Evolutionary conservation across 2,888 invertebrate genomes (phyloP), one percentile per base, ranked within the genome.

Genomic region (Carcina quercana): DNA sequence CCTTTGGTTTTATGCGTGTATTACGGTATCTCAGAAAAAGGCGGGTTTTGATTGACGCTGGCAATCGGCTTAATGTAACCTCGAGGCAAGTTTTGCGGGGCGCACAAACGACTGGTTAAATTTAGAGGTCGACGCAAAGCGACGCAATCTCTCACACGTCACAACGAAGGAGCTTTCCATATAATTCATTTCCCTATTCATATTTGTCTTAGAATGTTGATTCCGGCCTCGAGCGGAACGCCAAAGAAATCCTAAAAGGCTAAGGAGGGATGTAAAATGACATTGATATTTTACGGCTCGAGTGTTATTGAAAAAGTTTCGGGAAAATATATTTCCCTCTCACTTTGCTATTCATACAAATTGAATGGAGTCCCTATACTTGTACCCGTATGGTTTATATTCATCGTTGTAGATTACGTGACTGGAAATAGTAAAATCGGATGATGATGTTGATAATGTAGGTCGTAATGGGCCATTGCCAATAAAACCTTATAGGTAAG

Each of bases 401-500:
- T 69, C 70, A 66, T 68, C 71, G 74, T 76, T 75, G 68, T 64
- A 71, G 73, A 72, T 80, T 82, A 80, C 83, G 80, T 83, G 83
- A 80, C 83, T 82, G 68, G 82, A 80, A 82, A 82, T 80, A 83
- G 80, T 82, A 82, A 82, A 82, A 79, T 80, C 64, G 76, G 79
- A 78, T 79, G 82, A 80, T 80, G 80, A 82, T 79, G 78, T 80
- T 83, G 82, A 83, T 83, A 82, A 83, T 82, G 74, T 79, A 76
- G 75, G 79, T 75, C 74, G 78, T 80, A 78, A 83, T 80, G 73
- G 80, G 78, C 76, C 74, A 74, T 75, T 73, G 75, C 74, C 76
- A 82, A 82, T 82, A 82, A 82, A 80, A 82, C 76, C 78, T 82
- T 82, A 80, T 82, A 83, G 80, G 83, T 79, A 82, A 82, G 74